phyloP scores from a whole-genome alignment of 2,113 vertebrate species.

The Podocnemis expansa region DNA sequence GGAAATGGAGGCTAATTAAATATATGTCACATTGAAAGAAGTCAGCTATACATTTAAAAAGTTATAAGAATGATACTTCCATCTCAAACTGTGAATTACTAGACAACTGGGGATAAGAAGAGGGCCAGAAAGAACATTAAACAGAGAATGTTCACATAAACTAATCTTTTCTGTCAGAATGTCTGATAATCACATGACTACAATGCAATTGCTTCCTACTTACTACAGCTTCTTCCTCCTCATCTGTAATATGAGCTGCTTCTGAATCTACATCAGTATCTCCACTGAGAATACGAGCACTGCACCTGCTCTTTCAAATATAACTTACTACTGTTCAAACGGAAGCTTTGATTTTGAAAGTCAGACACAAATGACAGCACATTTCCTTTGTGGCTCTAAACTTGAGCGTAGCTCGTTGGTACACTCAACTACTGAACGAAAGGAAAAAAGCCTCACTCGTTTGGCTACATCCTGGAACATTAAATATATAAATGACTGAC shows the following conservation, averaged over 20 bases:
- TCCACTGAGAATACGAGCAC: not conserved
- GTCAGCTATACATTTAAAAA: not conserved
- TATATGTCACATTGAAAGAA: constrained; percentile 16
- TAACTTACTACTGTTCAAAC: not conserved
- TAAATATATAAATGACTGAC: not conserved
- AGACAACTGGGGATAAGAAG: not conserved
- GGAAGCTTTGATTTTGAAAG: not conserved
- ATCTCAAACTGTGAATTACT: not conserved
- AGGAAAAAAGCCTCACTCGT: not conserved
- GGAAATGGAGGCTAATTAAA: constrained; percentile 9
- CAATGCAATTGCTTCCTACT: not conserved
- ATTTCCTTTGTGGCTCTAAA: constrained; percentile 73
- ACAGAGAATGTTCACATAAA: not conserved
- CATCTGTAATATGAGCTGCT: not conserved
- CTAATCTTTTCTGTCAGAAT: not conserved
- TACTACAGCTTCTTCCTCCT: not conserved
- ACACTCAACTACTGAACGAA: not conserved
- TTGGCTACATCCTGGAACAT: not conserved
- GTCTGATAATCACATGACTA: not conserved
- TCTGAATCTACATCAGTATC: not conserved
- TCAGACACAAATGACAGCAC: not conserved
- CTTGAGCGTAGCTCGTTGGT: constrained; percentile 24
- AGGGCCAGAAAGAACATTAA: not conserved
- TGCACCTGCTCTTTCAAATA: not conserved
- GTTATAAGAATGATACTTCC: not conserved